These are phyloP conservation scores for Dryobota labecula DNA, from an alignment of 2,888 invertebrate genomes.

Conservation along the genomic window DNA sequence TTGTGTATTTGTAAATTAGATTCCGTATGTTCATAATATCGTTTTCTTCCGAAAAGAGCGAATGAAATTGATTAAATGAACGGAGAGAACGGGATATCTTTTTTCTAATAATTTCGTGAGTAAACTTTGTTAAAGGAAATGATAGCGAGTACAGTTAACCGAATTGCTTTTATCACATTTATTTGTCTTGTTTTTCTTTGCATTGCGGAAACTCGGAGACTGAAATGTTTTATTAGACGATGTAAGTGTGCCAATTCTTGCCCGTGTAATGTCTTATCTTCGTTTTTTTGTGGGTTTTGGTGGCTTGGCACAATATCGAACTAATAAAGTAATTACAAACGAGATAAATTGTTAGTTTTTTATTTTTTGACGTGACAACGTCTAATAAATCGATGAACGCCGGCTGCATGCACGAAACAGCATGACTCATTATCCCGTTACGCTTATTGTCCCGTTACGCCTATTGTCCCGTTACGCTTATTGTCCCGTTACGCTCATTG, in stretches of 20 bases:
- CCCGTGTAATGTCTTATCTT: conserved; percentile 54
- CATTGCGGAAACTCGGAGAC: conserved; percentile 61
- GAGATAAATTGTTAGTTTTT: background rate
- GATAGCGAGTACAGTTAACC: conserved; percentile 74
- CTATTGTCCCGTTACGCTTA: too few relatives aligned
- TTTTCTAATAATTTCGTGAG: conserved; percentile 58
- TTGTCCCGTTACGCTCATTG: too few relatives aligned
- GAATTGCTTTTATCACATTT: conserved; percentile 76
- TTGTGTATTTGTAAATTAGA: conserved; percentile 58
- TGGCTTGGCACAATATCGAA: conserved; percentile 1
- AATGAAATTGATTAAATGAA: conserved; percentile 68
- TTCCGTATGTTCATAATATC: conserved; percentile 65
- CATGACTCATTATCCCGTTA: too few relatives aligned
- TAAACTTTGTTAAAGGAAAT: conserved; percentile 70
- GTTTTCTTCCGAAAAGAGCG: conserved; percentile 65
- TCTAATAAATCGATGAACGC: too few relatives aligned
- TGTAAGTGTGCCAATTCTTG: conserved; percentile 59
- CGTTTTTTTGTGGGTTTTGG: conserved; percentile 36
- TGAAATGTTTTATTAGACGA: conserved; percentile 72
- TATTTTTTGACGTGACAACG: too few relatives aligned
- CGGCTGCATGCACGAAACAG: too few relatives aligned
- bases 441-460: too few relatives aligned
- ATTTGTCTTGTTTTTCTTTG: conserved; percentile 70
- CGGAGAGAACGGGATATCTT: conserved; percentile 63
- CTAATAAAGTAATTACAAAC: conserved; percentile 1